phyloP scores from a whole-genome alignment of 1,140 invertebrate species.

The Macrosteles quadrilineatus region DNA sequence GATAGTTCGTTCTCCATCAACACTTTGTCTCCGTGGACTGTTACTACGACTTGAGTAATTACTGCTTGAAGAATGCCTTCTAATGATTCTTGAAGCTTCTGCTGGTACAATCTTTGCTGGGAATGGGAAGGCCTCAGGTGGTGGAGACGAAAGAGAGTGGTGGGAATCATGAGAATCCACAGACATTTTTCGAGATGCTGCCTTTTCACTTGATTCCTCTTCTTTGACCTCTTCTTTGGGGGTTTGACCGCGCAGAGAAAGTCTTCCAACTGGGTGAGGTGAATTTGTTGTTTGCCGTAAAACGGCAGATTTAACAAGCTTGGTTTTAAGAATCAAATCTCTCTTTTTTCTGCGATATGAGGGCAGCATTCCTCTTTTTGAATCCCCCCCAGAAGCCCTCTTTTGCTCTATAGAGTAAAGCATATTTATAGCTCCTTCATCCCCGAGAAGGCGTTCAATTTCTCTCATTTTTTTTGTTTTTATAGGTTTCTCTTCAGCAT shows the following conservation, averaged over 20 bases:
- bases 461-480: constrained; percentile 55
- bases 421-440: constrained; percentile 84
- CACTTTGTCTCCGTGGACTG: constrained; percentile 49
- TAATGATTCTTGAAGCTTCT: constrained; percentile 76
- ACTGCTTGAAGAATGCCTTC: constrained; percentile 73
- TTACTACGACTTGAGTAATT: constrained; percentile 73
- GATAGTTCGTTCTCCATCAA: constrained; percentile 25
- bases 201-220: neutral
- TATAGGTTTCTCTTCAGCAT: neutral
- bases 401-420: constrained; percentile 71
- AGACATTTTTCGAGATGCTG: constrained; percentile 35
- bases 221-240: constrained; percentile 12
- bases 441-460: constrained; percentile 74
- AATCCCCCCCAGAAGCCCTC: constrained; percentile 28
- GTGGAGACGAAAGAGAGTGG: constrained; percentile 51
- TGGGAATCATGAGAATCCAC: constrained; percentile 41
- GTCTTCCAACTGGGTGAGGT: constrained; percentile 2
- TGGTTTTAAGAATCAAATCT: constrained; percentile 47
- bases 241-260: constrained; percentile 24
- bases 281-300: constrained; percentile 49
- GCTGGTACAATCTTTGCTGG: constrained; percentile 56
- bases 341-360: constrained; percentile 44
- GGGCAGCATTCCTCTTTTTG: constrained; percentile 44
- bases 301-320: constrained; percentile 59
- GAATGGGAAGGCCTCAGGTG: constrained; percentile 49